Evolutionary conservation across 1,140 invertebrate genomes (phyloP), one percentile per base, ranked within the genome.

Genomic region (Drosophila orena): DNA sequence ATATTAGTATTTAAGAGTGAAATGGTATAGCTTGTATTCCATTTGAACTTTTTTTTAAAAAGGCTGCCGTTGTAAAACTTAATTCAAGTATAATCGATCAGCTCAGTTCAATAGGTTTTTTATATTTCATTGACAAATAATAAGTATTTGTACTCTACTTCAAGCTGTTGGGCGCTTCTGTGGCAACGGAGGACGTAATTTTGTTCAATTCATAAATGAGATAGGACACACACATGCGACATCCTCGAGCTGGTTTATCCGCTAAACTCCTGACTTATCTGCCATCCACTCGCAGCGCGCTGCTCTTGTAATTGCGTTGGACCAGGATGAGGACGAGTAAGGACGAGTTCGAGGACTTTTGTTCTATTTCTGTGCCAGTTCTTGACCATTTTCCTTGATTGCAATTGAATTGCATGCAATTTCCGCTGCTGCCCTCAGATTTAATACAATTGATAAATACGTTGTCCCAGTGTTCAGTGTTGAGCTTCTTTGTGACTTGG

Each of bases 331-430:
- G 34, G 10, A 50, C n/a, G n/a, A n/a, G n/a, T 5, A 15, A 22
- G 24, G 30, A 30, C 7, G 30, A 30, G 30, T 30, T 8, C 8
- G 7, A n/a, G 10, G 2, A n/a, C 42, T 50, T 50, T 54, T 68
- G 44, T 49, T 77, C 55, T 34, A 56, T 49, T 43, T 44, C 17
- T 40, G 35, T 59, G 17, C 15, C 15, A 69, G 40, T 22, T 43
- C 50, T 60, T 76, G 42, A 59, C 73, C 43, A 65, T 78, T 85
- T 83, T 60, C 43, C 34, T 43, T 71, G 72, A 84, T 77, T 76
- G 79, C 75, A 83, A 83, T 88, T 83, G 79, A 89, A 89, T 89
- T 88, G 84, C 71, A 65, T 81, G 81, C 57, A 80, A 86, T 86
- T 86, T 86, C 75, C 84, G 68, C 34, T 64, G 15, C 52, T 70